These are phyloP conservation scores for Cydia amplana DNA, from an alignment of 1,140 invertebrate species.

Conservation along the genomic window DNA sequence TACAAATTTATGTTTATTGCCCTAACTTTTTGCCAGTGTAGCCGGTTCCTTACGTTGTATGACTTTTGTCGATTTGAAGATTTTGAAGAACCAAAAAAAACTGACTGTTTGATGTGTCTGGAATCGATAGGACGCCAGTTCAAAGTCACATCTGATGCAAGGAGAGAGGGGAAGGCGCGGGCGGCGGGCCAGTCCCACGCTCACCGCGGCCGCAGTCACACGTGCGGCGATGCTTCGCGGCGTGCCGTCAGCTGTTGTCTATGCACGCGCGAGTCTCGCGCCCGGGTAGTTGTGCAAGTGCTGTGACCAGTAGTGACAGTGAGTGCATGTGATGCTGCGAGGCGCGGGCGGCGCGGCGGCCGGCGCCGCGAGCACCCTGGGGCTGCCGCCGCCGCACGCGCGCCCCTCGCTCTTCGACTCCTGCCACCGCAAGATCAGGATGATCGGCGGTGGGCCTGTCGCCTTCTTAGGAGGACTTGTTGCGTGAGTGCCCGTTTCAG, in stretches of 20 bases:
- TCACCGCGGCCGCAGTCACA: constrained; percentile 47
- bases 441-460: constrained; percentile 82
- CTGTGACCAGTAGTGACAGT: constrained; percentile 38
- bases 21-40: background rate
- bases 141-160: constrained; percentile 51
- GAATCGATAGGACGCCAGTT: constrained; percentile 50
- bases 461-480: constrained; percentile 84
- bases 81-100: constrained; percentile 1
- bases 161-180: constrained; percentile 38
- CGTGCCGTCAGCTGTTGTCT: constrained; percentile 51
- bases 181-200: constrained; percentile 68
- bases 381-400: constrained; percentile 73
- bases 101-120: background rate
- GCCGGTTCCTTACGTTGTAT: background rate
- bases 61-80: background rate
- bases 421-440: constrained; percentile 85
- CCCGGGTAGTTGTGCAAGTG: constrained; percentile 51
- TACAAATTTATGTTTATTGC: background rate
- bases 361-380: constrained; percentile 62
- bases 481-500: constrained; percentile 81
- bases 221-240: constrained; percentile 67
- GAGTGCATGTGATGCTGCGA: constrained; percentile 66
- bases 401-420: constrained; percentile 84
- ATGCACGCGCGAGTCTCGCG: constrained; percentile 51
- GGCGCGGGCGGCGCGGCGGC: constrained; percentile 62